Base-by-base conservation (phyloP, 2,797 vertebrate species). In the Tenualosa ilisha region DNA sequence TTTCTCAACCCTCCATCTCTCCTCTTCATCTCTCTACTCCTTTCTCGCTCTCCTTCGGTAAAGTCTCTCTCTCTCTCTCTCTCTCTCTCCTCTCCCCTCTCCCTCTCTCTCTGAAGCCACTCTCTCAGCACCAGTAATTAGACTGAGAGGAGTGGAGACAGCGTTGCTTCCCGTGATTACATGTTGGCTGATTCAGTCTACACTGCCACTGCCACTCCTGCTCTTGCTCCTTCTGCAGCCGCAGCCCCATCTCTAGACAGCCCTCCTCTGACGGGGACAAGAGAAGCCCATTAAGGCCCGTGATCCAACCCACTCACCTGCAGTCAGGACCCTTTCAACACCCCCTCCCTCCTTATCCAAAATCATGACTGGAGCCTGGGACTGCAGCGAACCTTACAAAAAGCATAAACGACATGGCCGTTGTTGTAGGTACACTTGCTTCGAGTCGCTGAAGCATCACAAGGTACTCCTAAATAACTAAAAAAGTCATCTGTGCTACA, bases 401-500 rank as follows among this genome's bases (percentile, higher is more conserved):
- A n/a, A 37, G 37, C 12, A 46, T 6, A 46, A 40, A 46, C 22
- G 72, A 79, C 40, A 79, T 9, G 40, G 15, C 37, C 43, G 15
- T 40, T 22, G 72, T 79, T 20, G 37, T 46, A 79, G 40, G 40
- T 43, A 56, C 20, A 79, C 72, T 22, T 20, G 72, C 37, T 46
- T 22, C 6, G 3, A 79, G 72, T 79, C 40, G 37, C 72, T 46
- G 5, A 79, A 79, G 72, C 43, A 40, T 43, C 72, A 46, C 8
- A 2, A 43, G 68, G 68, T 12, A 79, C 20, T 43, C 5, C 72
- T 46, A 46, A 17, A 43, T 75, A 75, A 17, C 68, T 40, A 40
- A 75, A 75, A 79, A 79, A 79, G 37, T 79, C 20, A 17, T 40
- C 72, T 46, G 37, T 22, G 72, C 72, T 79, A 79, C 72, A 79